These are phyloP conservation scores for Mastacembelus armatus DNA, from an alignment of 2,797 vertebrate species.

Conservation along the genomic window DNA sequence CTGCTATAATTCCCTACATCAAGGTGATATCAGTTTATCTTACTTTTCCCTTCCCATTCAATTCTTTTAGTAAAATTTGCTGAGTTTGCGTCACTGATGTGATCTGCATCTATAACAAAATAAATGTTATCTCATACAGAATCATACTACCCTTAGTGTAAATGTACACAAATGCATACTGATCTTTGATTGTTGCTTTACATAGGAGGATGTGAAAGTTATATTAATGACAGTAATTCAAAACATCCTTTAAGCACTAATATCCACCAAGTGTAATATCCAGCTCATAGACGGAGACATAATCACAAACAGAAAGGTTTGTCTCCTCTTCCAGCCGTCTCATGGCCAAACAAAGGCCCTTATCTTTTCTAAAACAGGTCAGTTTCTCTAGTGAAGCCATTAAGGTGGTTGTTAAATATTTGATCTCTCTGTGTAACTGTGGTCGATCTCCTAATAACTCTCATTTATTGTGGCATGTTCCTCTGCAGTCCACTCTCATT, in stretches of 20 bases:
- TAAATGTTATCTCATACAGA: no score
- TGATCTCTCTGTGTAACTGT: neutral
- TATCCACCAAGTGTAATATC: neutral
- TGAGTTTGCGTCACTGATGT: no score
- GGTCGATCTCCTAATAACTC: slow-evolving; percentile 2
- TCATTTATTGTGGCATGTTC: neutral
- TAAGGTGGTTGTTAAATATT: slow-evolving; percentile 8
- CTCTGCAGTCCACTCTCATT: neutral
- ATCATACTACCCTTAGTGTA: neutral
- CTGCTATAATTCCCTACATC: no score
- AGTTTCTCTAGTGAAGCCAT: slow-evolving; percentile 11
- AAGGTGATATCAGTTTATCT: no score
- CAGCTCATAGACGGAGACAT: neutral
- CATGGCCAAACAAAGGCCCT: neutral
- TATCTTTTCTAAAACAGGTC: neutral
- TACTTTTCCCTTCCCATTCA: no score
- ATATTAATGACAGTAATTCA: no score
- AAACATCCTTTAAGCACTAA: no score
- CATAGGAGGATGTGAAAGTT: no score
- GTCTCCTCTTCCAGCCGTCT: slow-evolving; percentile 1
- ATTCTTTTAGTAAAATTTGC: no score
- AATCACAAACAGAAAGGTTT: neutral
- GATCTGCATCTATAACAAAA: no score
- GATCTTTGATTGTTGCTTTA: neutral
- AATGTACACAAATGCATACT: neutral